Conservation (phyloP, 2,113 vertebrate genomes). For the Vireo altiloquus region DNA sequence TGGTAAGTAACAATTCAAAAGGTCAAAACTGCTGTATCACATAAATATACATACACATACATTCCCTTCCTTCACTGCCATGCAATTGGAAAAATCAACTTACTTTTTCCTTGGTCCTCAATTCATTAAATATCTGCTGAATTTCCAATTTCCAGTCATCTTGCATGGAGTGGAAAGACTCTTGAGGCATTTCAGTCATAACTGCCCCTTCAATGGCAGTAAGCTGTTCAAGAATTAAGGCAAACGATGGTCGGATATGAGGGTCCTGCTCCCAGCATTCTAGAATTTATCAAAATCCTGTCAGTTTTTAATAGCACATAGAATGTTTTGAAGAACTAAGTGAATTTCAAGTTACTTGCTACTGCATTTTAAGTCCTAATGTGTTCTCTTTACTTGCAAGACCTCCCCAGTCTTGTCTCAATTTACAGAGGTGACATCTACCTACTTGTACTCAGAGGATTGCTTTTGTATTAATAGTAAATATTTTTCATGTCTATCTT, state of each 20-base stretch:
- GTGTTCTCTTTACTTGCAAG: not conserved
- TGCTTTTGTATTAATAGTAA: not conserved
- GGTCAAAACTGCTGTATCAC: not conserved
- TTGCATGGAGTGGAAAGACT: constrained; percentile 98
- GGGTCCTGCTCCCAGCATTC: constrained; percentile 98
- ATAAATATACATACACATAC: not conserved
- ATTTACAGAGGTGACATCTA: not conserved
- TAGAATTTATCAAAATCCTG: constrained; percentile 65
- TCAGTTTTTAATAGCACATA: not conserved
- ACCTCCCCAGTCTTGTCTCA: not conserved
- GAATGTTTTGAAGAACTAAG: not conserved
- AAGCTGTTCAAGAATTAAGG: constrained; percentile 92
- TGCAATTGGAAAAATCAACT: not conserved
- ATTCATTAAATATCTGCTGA: constrained; percentile 94
- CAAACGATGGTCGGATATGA: constrained; percentile 91
- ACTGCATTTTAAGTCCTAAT: not conserved
- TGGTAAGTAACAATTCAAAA: not conserved
- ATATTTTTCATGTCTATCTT: not conserved
- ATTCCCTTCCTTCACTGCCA: not conserved
- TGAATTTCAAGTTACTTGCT: not conserved
- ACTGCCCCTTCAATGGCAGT: constrained; percentile 89
- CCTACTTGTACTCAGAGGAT: not conserved
- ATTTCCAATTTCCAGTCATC: constrained; percentile 98
- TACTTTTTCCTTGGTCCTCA: constrained; percentile 96
- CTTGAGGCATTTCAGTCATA: constrained; percentile 93